A percentile compares a stretch with the other conserved stretches of the same genome.
These are phyloP conservation scores for Thermophis baileyi DNA, from an alignment of 2,113 vertebrate genomes.

Conservation along the genomic window DNA sequence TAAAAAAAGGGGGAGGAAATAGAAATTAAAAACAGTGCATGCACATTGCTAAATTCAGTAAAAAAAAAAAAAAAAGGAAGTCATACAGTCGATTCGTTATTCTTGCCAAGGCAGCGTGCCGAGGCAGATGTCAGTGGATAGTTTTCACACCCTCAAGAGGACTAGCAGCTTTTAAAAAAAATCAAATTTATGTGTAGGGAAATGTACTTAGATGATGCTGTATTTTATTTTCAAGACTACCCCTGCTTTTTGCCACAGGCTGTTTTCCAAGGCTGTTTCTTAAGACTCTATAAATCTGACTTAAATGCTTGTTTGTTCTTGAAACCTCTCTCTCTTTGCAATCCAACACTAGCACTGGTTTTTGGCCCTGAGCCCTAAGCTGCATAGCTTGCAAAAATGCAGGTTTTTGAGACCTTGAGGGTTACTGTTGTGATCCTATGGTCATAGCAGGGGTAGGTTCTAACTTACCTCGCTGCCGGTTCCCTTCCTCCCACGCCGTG, in stretches of 20 bases:
- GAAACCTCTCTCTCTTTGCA: background rate
- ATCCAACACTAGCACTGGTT: background rate
- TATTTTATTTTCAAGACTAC: background rate
- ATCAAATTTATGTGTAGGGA: background rate
- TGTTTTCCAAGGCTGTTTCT: background rate
- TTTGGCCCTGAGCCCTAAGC: background rate
- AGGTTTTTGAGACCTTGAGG: accelerated
- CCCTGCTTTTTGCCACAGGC: background rate
- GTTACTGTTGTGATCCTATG: background rate
- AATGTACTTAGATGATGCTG: background rate
- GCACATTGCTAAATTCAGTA: background rate
- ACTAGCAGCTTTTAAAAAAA: background rate
- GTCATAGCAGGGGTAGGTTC: too few relatives aligned
- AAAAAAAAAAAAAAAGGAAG: background rate
- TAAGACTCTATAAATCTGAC: background rate
- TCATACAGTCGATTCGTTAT: background rate
- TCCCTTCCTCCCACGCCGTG: too few relatives aligned
- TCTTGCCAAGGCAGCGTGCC: background rate
- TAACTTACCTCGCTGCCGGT: too few relatives aligned
- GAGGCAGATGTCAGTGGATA: background rate
- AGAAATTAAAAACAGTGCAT: background rate
- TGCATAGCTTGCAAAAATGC: background rate
- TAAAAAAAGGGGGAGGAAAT: background rate
- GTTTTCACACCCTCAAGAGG: background rate
- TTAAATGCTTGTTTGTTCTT: background rate